Evolutionary conservation across 2,113 vertebrate genomes (phyloP).

Genomic region (Oostethus manadensis): DNA sequence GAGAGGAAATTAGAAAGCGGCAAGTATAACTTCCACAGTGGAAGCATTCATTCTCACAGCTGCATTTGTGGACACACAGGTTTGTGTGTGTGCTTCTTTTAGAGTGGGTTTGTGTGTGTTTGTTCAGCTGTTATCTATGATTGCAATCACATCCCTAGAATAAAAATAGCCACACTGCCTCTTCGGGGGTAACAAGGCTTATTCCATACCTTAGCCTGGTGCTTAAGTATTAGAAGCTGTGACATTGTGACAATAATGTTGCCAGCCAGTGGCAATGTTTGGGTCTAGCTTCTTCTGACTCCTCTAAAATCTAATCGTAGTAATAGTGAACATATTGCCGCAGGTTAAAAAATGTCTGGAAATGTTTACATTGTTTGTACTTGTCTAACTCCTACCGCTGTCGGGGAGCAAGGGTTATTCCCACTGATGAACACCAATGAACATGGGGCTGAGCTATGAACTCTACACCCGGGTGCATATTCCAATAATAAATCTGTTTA

Average conservation of each 20-base stretch:
- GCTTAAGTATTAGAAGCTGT: conserved; percentile 25
- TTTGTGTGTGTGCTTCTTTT: conserved; percentile 37
- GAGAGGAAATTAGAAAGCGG: conserved; percentile 25
- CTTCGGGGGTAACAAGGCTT: conserved; percentile 33
- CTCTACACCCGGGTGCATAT: background rate
- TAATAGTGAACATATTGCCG: conserved; percentile 33
- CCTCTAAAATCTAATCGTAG: conserved; percentile 31
- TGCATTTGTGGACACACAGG: conserved; percentile 59
- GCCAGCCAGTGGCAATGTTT: conserved; percentile 31
- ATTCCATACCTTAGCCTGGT: conserved; percentile 29
- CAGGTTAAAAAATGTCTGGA: conserved; percentile 16
- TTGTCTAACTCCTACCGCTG: background rate
- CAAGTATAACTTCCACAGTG: conserved; percentile 49
- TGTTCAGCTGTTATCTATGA: conserved; percentile 52
- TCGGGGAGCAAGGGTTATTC: background rate
- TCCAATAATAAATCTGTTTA: conserved; percentile 4
- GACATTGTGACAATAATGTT: conserved; percentile 38
- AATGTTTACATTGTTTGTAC: conserved; percentile 20
- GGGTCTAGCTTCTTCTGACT: conserved; percentile 21
- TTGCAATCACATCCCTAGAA: conserved; percentile 59
- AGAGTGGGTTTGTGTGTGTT: conserved; percentile 11
- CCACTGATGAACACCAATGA: background rate
- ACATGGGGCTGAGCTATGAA: background rate
- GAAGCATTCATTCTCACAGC: conserved; percentile 70
- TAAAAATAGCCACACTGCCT: conserved; percentile 49